Conservation (phyloP, 2,113 vertebrate species). For the Indicator indicator region DNA sequence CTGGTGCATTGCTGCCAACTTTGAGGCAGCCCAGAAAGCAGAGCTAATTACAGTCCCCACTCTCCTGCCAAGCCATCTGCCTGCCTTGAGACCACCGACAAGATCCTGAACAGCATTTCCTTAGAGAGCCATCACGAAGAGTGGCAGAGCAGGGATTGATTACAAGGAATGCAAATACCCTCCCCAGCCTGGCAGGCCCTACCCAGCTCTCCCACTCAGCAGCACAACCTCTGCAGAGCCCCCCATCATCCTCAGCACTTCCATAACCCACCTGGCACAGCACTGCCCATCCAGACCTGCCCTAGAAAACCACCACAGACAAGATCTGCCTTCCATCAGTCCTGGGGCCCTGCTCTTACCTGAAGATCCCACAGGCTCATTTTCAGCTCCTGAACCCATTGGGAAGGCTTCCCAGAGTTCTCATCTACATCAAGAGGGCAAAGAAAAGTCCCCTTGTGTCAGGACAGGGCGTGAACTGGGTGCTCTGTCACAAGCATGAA, state of each 20-base stretch:
- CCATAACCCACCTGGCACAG: neutral
- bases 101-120: slow-evolving; percentile 11
- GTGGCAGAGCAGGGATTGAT: slow-evolving; percentile 40
- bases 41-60: neutral
- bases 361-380: neutral
- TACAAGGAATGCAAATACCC: slow-evolving; percentile 30
- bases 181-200: slow-evolving; percentile 19
- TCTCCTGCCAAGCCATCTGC: slow-evolving; percentile 36
- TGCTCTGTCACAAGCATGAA: neutral
- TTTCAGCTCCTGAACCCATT: neutral
- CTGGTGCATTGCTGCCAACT: neutral
- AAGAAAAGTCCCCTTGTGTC: neutral
- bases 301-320: neutral
- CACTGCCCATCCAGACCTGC: neutral
- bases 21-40: neutral
- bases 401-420: neutral
- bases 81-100: slow-evolving; percentile 10
- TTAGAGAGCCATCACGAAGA: neutral
- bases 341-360: neutral
- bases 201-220: slow-evolving; percentile 5
- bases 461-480: neutral
- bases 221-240: slow-evolving; percentile 31
- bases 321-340: neutral
- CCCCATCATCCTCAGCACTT: slow-evolving; percentile 3
- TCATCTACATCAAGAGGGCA: neutral